Evolutionary conservation across 92 coral and sea anemone species (phyloP), one percentile per base, ranked within the genome.

Genomic region (Epizoanthus rinbou): DNA sequence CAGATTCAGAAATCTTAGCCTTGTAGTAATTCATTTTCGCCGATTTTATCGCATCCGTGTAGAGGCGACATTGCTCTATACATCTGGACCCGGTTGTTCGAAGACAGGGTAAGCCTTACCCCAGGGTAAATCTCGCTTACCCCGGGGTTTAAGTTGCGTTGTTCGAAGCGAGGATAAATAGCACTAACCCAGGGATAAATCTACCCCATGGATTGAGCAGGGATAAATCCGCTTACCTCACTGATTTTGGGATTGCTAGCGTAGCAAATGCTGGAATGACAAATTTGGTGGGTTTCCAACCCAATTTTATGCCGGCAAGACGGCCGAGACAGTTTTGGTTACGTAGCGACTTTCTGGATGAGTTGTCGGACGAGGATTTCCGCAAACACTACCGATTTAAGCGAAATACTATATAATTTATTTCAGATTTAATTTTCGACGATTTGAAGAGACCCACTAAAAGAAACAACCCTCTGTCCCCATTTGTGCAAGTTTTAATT

Each of bases 401-500:
- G 19, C 57, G 80, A 15, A 80, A 56, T 73, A 4, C 60, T 3
- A 73, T 83, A 17, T 8, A 35, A 10, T 50, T 31, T 39, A 58
- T 73, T 5, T 47, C 67, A 17, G 50, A 68, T 19, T 56, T 83
- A 16, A 17, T 73, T 8, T 41, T 31, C 17, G 71, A 83, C 22
- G 87, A 83, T 43, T 43, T 73, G 24, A 47, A 33, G 39, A 64
- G 45, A 8, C 62, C 56, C 25, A 83, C 87, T 14, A 73, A 39
- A 35, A 54, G 81, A 53, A 83, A 66, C 54, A 24, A 68, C 6
- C 56, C 73, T n/a, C 47, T 73, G 8, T 80, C 84, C 73, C 62
- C 81, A 15, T 71, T 73, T n/a, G n/a, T 64, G 47, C 86, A 83
- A 71, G 86, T 73, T n/a, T 43, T 84, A 56, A 84, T 84, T 5